Base-by-base conservation (phyloP, 1,140 invertebrate species). In the Pemphigus obesinymphae region DNA sequence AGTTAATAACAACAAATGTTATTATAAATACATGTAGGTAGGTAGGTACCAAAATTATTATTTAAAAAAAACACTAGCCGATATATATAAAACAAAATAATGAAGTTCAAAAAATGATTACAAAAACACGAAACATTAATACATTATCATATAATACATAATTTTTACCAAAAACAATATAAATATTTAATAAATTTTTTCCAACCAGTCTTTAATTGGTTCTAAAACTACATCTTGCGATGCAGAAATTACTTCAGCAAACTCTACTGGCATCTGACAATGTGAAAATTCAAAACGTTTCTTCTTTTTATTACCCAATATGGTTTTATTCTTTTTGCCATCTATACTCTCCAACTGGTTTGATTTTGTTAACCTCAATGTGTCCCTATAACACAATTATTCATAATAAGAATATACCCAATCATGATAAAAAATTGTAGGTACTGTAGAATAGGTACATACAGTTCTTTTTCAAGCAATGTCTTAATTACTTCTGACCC, bases 401-500 rank as follows among this genome's bases (percentile, higher is more conserved):
- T 34, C 8, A n/a, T 20, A 80, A 37, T 58, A 43, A 78, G 37
- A 1, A 43, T 26, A 1, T 6, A 23, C n/a, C n/a, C n/a, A n/a
- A 66, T 15, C 6, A 45, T 23, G 3, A 40, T 48, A 20, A n/a
- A 45, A 66, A 3, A 82, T 17, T 10, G 13, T n/a, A n/a, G n/a
- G n/a, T 5, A 80, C 3, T 15, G 10, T 29, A 20, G 0, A n/a
- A 2, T 40, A 40, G 50, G 84, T 83, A 89, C 92, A 91, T 89
- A 95, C 91, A 98, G 91, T 91, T 97, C 96, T 87, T 95, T 96
- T 85, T 96, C 93, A 23, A 96, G 86, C 20, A 94, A 86, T 20
- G 88, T 89, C 85, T 92, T 92, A 61, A 96, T 92, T 15, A 93
- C 90, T 78, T 88, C 87, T 50, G 88, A 88, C 63, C 91, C 91